Base-by-base conservation (phyloP, 1,140 invertebrate genomes). In the Acromyrmex heyeri region DNA sequence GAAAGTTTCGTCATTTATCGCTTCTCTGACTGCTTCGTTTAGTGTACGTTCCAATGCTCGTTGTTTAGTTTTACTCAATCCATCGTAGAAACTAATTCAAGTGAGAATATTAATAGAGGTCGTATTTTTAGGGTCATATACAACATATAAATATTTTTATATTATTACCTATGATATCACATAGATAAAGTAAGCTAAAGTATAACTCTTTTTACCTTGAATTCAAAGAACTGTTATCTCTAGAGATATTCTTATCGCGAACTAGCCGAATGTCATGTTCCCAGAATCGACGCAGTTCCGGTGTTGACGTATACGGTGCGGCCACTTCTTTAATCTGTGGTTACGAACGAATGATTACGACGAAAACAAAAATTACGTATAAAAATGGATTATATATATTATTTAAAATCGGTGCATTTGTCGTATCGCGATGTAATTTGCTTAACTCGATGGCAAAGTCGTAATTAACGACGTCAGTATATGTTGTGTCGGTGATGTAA, bases 251-350 rank as follows among this genome's bases (percentile, higher is more conserved):
- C 85, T 95, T 95, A 88, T 97, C 96, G 44, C 97, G 94, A 2
- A 96, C 97, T 14, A 97, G 95, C 76, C 96, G 97, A 53, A 98
- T 96, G 93, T 98, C 97, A 85, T 97, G 96, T 91, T 97, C 97
- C 97, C 98, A 98, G 92, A 98, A 98, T 76, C 97, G 94, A 87
- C 97, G 96, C 44, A 98, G 95, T 92, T 97, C 96, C 59, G 97
- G 96, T 72, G 97, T 96, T 1, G 97, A 97, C 0, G 97, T 97
- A 77, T 98, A 97, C 0, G 98, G 98, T 1, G 97, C 97, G 0
- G 98, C 97, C 0, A 98, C 97, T 95, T 98, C 98, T 94, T 98
- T 98, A 79, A 98, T 97, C 96, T 97, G 55, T 3, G 57, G 53
- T 79, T 34, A 2, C 2, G 1, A 78, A 21, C 5, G 18, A 27